A percentile compares a stretch with the other conserved stretches of the same genome.
phyloP scores from a whole-genome alignment of 2,888 invertebrate genomes.

The Mesoligia furuncula region DNA sequence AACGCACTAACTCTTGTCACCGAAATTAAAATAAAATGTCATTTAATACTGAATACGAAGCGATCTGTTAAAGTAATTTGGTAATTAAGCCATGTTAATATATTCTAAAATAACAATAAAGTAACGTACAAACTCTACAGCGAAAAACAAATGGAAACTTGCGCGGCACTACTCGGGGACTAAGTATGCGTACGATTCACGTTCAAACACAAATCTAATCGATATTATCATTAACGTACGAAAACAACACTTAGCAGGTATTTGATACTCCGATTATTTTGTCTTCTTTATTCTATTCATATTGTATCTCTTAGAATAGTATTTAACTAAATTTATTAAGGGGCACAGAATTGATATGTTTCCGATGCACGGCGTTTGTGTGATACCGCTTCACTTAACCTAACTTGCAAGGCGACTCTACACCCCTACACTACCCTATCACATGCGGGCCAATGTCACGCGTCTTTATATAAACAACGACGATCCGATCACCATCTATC shows the following conservation, averaged over 20 bases:
- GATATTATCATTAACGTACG: constrained; percentile 80
- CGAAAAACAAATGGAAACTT: constrained; percentile 80
- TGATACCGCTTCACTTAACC: constrained; percentile 90
- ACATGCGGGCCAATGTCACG: constrained; percentile 89
- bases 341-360: constrained; percentile 95
- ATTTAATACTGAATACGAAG: constrained; percentile 89
- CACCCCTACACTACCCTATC: constrained; percentile 89
- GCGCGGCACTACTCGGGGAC: constrained; percentile 87
- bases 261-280: constrained; percentile 89
- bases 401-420: constrained; percentile 90
- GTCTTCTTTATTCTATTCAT: constrained; percentile 87
- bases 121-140: constrained; percentile 79
- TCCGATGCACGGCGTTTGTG: constrained; percentile 93
- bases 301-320: constrained; percentile 90
- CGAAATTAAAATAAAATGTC: constrained; percentile 82
- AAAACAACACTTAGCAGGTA: constrained; percentile 89
- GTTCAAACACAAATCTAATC: constrained; percentile 80
- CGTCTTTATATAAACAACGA: constrained; percentile 76
- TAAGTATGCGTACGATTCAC: constrained; percentile 74
- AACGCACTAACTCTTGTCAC: constrained; percentile 80
- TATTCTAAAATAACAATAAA: constrained; percentile 83
- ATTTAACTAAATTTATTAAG: constrained; percentile 91
- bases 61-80: constrained; percentile 87
- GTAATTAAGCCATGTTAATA: constrained; percentile 86
- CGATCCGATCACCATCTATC: constrained; percentile 81